phyloP scores from a whole-genome alignment of 2,113 vertebrate genomes.

The Ictalurus punctatus region DNA sequence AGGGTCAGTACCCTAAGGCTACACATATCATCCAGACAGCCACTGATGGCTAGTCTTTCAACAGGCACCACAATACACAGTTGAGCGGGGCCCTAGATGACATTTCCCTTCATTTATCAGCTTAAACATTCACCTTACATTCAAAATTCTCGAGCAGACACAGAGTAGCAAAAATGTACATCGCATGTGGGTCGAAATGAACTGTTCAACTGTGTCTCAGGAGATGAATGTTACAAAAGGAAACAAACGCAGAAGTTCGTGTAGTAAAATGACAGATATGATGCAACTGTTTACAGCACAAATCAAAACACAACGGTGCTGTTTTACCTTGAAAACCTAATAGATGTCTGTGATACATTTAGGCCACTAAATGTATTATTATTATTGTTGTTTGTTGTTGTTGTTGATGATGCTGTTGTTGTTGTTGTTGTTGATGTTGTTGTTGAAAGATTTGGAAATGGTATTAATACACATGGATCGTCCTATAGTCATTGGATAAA shows the following conservation, averaged over 20 bases:
- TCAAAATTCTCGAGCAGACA: slow-evolving; percentile 4
- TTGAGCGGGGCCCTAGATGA: slow-evolving; percentile 27
- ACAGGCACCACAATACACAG: slow-evolving; percentile 45
- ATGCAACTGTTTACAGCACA: slow-evolving; percentile 1
- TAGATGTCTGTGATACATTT: neutral
- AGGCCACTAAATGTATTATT: neutral
- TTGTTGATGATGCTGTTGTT: neutral
- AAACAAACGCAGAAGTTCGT: slow-evolving; percentile 10
- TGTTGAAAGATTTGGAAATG: neutral
- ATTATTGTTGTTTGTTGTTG: neutral
- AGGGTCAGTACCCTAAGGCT: slow-evolving; percentile 64
- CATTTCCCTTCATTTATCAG: slow-evolving; percentile 51
- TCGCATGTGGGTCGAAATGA: neutral
- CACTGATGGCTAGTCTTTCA: slow-evolving; percentile 57
- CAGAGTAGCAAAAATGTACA: neutral
- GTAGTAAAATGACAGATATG: neutral
- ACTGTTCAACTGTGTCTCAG: slow-evolving; percentile 23
- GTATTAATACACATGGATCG: neutral
- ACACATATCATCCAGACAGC: slow-evolving; percentile 57
- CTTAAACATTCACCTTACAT: slow-evolving; percentile 34
- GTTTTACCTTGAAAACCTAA: neutral
- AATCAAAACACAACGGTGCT: neutral
- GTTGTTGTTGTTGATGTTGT: neutral
- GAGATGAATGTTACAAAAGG: slow-evolving; percentile 4
- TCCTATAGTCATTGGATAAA: neutral